Evolutionary conservation across 2,113 vertebrate genomes (phyloP), one percentile per base, ranked within the genome.

Genomic region (Deroptyus accipitrinus): DNA sequence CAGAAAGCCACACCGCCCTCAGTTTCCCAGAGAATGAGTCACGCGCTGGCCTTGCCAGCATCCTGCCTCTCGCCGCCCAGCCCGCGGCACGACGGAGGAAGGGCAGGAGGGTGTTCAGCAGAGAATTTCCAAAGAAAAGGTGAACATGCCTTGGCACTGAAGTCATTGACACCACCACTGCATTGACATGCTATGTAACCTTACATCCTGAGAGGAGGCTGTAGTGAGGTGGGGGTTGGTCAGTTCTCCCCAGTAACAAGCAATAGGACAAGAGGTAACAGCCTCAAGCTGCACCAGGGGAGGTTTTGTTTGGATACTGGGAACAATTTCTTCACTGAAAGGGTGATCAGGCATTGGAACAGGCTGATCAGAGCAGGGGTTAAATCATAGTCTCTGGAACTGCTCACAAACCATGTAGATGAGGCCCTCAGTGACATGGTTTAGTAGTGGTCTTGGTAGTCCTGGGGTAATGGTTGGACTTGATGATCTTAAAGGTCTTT

Each of bases 1-100:
- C 94, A 68, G 90, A 95, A 96, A 88, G 66, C 86, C 78, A 63
- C 83, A 82, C 52, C 84, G 57, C 2, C 4, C 76, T 92, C 24
- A 0, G 66, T 88, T 95, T 95, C 95, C 87, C 92, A 83, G 91
- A 86, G 80, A 59, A 49, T 96, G 94, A 97, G 91, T 97, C 95
- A 95, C 1, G 0, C 2, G 0, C 30, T 68, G 91, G 83, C 81
- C 67, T 81, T 4, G 7, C 63, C 70, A 23, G 70, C 81, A 86
- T 92, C 94, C 96, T 96, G 93, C 90, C 44, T 93, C 80, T 76
- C 10, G 1, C 49, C 1, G 1, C 76, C 0, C 7, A 57, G 61
- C 80, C 88, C 11, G 0, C 6, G 8, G 54, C 89, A 83, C 78
- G 48, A 9, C 1, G 0, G 39, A 89, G 85, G 70, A 72, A 79